These are phyloP conservation scores for Dicaeum eximium DNA, from an alignment of 2,113 vertebrate genomes.

Conservation along the genomic window DNA sequence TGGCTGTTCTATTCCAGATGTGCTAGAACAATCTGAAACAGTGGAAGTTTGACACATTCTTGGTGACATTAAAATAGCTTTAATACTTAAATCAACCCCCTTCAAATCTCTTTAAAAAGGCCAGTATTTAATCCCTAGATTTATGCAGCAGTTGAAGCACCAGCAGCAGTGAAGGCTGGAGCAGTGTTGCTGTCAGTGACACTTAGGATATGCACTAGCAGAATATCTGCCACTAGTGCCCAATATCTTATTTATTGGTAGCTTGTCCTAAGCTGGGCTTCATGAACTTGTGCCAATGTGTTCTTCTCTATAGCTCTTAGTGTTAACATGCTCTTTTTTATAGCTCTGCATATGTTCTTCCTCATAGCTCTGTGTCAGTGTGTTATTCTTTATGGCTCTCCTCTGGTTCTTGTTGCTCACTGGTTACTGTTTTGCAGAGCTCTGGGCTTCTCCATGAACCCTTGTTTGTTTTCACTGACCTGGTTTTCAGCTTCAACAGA, in stretches of 20 bases:
- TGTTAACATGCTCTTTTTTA: background rate
- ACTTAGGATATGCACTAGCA: background rate
- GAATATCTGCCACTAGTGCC: background rate
- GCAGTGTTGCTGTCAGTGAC: background rate
- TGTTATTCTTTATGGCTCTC: background rate
- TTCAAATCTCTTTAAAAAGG: background rate
- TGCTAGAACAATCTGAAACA: background rate
- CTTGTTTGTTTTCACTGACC: slow-evolving; percentile 7
- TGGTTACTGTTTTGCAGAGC: background rate
- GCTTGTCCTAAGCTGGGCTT: background rate
- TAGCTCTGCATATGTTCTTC: background rate
- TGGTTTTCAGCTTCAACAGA: background rate
- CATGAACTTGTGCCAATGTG: background rate
- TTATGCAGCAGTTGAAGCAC: background rate
- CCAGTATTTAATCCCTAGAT: background rate
- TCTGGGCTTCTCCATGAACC: background rate
- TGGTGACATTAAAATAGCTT: background rate
- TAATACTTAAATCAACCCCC: background rate
- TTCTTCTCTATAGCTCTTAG: background rate
- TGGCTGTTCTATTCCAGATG: accelerated
- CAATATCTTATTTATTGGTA: background rate
- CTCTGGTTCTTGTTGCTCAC: background rate
- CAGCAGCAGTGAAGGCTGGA: background rate
- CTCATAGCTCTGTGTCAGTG: background rate
- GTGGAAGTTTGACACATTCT: background rate